Evolutionary conservation across 1,140 invertebrate genomes (phyloP).

Genomic region (Potamilus streckersoni): DNA sequence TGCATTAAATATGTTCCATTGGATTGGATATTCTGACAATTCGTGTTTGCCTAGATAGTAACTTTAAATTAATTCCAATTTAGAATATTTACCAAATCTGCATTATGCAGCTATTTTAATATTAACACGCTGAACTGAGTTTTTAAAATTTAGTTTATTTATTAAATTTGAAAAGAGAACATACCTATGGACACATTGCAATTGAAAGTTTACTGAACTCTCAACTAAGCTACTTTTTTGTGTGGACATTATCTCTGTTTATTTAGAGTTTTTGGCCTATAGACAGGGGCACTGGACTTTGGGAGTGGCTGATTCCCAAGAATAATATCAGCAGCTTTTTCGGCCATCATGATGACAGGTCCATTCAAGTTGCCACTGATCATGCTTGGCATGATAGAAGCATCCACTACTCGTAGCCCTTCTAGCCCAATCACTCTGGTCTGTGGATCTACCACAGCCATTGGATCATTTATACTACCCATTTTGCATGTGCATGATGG

Average conservation of each 20-base stretch:
- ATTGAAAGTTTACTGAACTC: too few species aligned
- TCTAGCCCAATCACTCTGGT: conserved; percentile 68
- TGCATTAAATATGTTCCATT: too few species aligned
- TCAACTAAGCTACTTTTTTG: too few species aligned
- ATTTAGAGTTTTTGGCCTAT: conserved; percentile 49
- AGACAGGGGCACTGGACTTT: conserved; percentile 61
- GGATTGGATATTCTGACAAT: too few species aligned
- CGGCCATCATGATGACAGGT: conserved; percentile 72
- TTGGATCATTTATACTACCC: conserved; percentile 69
- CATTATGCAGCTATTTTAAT: too few species aligned
- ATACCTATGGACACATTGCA: too few species aligned
- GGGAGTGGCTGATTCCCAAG: conserved; percentile 55
- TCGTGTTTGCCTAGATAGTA: too few species aligned
- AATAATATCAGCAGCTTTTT: conserved; percentile 72
- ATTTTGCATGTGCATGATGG: conserved; percentile 74
- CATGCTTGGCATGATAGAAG: conserved; percentile 72
- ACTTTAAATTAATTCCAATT: too few species aligned
- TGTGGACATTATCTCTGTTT: conserved; percentile 43
- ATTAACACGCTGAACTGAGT: too few species aligned
- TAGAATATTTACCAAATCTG: too few species aligned
- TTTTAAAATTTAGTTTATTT: too few species aligned
- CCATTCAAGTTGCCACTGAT: conserved; percentile 73
- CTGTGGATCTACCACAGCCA: conserved; percentile 73
- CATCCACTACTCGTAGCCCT: conserved; percentile 71
- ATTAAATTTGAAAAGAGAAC: too few species aligned